Percentiles rank a stretch among this genome's conserved stretches.
phyloP scores from a whole-genome alignment of 1,140 invertebrate species.

The Copidosoma floridanum region DNA sequence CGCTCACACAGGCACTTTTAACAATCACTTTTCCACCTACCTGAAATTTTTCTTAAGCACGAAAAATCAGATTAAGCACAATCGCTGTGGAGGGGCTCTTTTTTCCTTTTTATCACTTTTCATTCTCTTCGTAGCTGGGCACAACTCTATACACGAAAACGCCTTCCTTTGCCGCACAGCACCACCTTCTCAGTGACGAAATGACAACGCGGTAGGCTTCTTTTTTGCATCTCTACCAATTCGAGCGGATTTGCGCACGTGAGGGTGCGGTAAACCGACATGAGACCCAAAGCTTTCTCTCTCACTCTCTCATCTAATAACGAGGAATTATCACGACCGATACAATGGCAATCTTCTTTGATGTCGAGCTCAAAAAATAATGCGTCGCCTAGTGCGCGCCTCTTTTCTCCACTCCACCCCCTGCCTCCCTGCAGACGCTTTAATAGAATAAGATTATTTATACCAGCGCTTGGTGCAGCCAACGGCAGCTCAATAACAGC shows the following conservation, averaged over 20 bases:
- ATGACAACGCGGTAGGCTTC: conserved; percentile 39
- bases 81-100: too few relatives aligned
- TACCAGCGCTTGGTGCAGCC: conserved; percentile 19
- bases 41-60: conserved; percentile 44
- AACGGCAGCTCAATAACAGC: conserved; percentile 20
- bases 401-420: too few relatives aligned
- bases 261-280: conserved; percentile 56
- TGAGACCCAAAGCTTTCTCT: conserved; percentile 42
- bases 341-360: conserved; percentile 57
- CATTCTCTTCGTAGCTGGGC: conserved; percentile 27
- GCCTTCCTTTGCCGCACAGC: conserved; percentile 28
- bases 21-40: conserved; percentile 47
- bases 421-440: too few relatives aligned
- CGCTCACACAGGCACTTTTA: too few relatives aligned
- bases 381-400: conserved; percentile 29
- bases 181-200: background rate
- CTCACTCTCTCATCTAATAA: conserved; percentile 47
- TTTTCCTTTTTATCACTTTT: conserved; percentile 37
- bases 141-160: too few relatives aligned
- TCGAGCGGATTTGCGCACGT: conserved; percentile 54
- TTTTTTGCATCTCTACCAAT: conserved; percentile 53
- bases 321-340: conserved; percentile 56
- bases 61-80: too few relatives aligned
- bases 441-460: conserved; percentile 55
- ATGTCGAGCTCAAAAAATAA: conserved; percentile 54